Percentiles rank a stretch among this genome's conserved stretches.
Evolutionary conservation across 2,888 invertebrate genomes (phyloP).

Genomic region (Volucella bombylans): DNA sequence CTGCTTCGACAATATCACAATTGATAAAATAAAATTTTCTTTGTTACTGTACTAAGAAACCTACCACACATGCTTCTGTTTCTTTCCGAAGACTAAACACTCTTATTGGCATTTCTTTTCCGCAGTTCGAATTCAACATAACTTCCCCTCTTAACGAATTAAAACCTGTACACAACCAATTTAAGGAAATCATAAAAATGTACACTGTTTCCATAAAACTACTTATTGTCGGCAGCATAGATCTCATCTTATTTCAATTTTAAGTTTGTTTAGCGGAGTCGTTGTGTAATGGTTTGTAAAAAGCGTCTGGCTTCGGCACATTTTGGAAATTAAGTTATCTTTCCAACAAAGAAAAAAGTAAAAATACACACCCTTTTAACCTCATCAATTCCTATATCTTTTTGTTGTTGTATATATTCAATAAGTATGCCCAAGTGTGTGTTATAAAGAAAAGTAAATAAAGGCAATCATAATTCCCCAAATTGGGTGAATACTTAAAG

Average conservation of each 20-base stretch:
- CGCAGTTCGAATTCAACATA: neutral
- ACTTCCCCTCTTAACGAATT: constrained; percentile 36
- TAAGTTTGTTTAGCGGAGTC: constrained; percentile 78
- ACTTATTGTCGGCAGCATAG: constrained; percentile 24
- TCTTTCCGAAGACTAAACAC: too few species aligned
- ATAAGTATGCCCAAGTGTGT: constrained; percentile 57
- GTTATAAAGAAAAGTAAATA: constrained; percentile 14
- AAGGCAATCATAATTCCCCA: too few species aligned
- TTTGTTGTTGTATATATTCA: too few species aligned
- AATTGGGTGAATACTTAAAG: constrained; percentile 42
- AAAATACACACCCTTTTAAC: constrained; percentile 30
- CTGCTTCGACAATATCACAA: too few species aligned
- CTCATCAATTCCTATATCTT: constrained; percentile 9
- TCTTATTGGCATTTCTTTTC: neutral
- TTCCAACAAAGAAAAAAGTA: constrained; percentile 48
- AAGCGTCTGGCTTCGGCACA: constrained; percentile 76
- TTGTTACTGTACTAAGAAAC: too few species aligned
- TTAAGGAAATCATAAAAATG: constrained; percentile 28
- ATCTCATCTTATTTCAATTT: constrained; percentile 71
- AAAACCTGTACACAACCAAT: constrained; percentile 5
- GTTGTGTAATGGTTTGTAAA: constrained; percentile 79
- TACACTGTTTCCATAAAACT: constrained; percentile 38
- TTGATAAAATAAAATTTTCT: too few species aligned
- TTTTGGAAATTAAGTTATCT: constrained; percentile 65
- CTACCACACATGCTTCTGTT: too few species aligned